These are phyloP conservation scores for Gasteruption jaculator DNA, from an alignment of 2,888 invertebrate genomes.

Conservation along the genomic window DNA sequence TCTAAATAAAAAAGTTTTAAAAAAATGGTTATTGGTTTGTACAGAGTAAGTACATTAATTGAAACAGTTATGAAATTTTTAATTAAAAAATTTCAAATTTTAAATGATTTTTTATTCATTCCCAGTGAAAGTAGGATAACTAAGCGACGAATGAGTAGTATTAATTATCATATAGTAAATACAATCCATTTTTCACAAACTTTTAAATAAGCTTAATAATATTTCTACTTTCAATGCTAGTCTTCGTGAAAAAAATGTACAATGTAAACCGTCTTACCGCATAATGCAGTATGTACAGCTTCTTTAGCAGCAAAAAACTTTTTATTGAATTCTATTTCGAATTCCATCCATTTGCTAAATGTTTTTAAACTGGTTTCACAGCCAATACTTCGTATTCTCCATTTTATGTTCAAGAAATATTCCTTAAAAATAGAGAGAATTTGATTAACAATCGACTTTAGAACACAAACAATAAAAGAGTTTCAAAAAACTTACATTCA, in stretches of 20 bases:
- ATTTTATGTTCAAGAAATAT: conserved; percentile 91
- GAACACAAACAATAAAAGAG: conserved; percentile 4
- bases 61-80: too few relatives aligned
- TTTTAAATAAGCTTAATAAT: too few relatives aligned
- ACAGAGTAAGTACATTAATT: background rate
- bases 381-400: conserved; percentile 56
- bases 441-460: conserved; percentile 2
- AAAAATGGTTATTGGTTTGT: too few relatives aligned
- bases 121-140: background rate
- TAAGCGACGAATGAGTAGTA: too few relatives aligned
- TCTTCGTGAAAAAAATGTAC: too few relatives aligned
- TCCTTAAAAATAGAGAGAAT: conserved; percentile 61
- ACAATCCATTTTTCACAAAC: too few relatives aligned
- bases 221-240: too few relatives aligned
- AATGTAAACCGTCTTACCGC: conserved; percentile 74
- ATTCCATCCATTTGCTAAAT: conserved; percentile 67
- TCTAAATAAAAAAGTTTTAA: conserved; percentile 2
- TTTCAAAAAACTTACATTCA: conserved; percentile 65
- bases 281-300: conserved; percentile 73
- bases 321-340: conserved; percentile 66
- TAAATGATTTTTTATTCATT: too few relatives aligned
- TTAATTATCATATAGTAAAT: too few relatives aligned
- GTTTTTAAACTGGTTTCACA: conserved; percentile 56
- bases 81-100: conserved; percentile 3
- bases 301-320: conserved; percentile 63